These are phyloP conservation scores for Gymnothorax reevesii DNA, from an alignment of 2,797 vertebrate species.

Conservation along the genomic window DNA sequence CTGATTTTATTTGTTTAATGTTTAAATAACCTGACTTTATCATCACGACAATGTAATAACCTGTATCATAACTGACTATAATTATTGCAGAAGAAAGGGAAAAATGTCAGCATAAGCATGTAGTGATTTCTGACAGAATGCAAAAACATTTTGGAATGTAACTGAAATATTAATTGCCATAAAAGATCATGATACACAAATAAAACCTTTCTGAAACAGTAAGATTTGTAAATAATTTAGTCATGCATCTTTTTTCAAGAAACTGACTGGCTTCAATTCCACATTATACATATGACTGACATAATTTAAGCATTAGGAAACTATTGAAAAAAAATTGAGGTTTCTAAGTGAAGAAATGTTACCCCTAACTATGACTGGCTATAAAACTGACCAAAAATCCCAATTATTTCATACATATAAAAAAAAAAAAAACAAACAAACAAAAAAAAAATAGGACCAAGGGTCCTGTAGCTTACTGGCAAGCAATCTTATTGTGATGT, in stretches of 20 bases:
- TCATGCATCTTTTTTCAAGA: neutral
- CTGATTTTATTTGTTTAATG: neutral
- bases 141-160: neutral
- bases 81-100: neutral
- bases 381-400: too few relatives aligned
- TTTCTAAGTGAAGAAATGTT: neutral
- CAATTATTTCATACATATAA: too few relatives aligned
- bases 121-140: neutral
- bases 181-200: neutral
- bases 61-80: neutral
- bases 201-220: neutral
- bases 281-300: neutral
- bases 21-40: neutral
- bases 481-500: too few relatives aligned
- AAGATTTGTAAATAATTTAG: neutral
- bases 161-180: neutral
- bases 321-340: neutral
- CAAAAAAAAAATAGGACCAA: too few relatives aligned
- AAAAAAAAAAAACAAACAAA: too few relatives aligned
- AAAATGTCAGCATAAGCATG: neutral
- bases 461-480: too few relatives aligned
- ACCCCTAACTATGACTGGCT: too few relatives aligned
- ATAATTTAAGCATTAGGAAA: neutral
- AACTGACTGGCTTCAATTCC: neutral
- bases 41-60: neutral